Percentiles rank a stretch among this genome's conserved stretches.
These are phyloP conservation scores for Centropus bengalensis DNA, from an alignment of 2,113 vertebrate genomes.

Conservation along the genomic window DNA sequence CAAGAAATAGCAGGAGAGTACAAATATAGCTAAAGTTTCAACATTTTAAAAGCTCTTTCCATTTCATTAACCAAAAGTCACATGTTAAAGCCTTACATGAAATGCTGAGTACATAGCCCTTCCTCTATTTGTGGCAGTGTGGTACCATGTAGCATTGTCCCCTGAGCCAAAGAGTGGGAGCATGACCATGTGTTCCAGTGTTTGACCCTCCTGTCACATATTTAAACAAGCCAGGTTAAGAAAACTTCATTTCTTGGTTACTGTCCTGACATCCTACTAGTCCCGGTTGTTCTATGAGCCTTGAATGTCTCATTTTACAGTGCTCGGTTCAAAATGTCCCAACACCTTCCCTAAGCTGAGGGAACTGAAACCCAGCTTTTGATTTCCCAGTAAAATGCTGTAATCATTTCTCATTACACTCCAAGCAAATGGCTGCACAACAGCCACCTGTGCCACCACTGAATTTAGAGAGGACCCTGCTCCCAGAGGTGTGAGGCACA, in stretches of 20 bases:
- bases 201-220: neutral
- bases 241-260: neutral
- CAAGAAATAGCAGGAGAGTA: neutral
- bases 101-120: neutral
- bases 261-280: neutral
- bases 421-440: neutral
- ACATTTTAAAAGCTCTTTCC: neutral
- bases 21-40: neutral
- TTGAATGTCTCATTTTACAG: rapidly evolving
- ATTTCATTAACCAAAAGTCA: neutral
- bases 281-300: neutral
- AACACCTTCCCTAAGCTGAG: neutral
- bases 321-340: neutral
- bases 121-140: neutral
- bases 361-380: neutral
- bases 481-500: rapidly evolving
- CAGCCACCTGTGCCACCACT: neutral
- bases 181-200: neutral
- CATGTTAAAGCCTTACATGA: neutral
- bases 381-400: neutral
- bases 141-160: rapidly evolving
- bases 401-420: neutral
- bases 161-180: neutral
- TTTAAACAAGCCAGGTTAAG: neutral
- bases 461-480: neutral